These are phyloP conservation scores for Limenitis camilla DNA, from an alignment of 2,888 invertebrate species.

Conservation along the genomic window DNA sequence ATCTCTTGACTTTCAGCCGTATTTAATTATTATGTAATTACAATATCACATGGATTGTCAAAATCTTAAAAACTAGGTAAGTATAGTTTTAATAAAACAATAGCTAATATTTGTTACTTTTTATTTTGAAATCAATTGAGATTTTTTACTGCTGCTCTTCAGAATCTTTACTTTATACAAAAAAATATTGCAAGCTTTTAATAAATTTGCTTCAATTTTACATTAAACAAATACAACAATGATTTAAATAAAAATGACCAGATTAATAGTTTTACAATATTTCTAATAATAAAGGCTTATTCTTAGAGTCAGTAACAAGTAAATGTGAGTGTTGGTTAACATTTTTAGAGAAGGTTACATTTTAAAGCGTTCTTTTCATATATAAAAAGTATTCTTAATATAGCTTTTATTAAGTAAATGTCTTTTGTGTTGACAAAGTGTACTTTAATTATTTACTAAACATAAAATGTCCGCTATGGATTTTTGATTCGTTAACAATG, in stretches of 20 bases:
- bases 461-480: conserved; percentile 53
- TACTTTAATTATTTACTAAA: conserved; percentile 63
- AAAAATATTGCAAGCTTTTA: conserved; percentile 66
- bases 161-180: conserved; percentile 65
- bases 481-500: conserved; percentile 44
- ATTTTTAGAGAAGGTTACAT: conserved; percentile 65
- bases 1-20: no score
- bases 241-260: conserved; percentile 75
- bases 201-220: conserved; percentile 65
- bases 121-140: conserved; percentile 71
- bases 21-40: no score
- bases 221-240: conserved; percentile 70
- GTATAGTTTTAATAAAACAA: conserved; percentile 27
- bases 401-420: conserved; percentile 60
- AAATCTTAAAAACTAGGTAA: no score
- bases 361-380: conserved; percentile 64
- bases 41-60: no score
- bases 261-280: conserved; percentile 68
- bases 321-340: conserved; percentile 73
- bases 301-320: conserved; percentile 67
- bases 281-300: conserved; percentile 69
- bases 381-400: conserved; percentile 61
- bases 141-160: conserved; percentile 68
- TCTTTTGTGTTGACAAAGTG: conserved; percentile 63
- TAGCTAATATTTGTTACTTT: conserved; percentile 60